Conservation (phyloP, 2,797 vertebrate species). For the Margarornis squamiger region DNA sequence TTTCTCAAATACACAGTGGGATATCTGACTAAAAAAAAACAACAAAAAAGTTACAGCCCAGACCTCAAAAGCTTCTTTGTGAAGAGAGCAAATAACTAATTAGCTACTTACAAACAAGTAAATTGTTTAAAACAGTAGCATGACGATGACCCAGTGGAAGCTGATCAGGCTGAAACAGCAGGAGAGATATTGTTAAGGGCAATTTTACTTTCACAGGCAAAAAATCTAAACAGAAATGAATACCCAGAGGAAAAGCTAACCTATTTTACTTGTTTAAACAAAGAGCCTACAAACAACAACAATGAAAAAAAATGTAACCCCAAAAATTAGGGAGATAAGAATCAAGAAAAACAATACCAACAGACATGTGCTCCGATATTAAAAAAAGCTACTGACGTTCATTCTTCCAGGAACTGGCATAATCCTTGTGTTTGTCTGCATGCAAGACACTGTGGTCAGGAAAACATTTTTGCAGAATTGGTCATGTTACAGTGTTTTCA, state of each 20-base stretch:
- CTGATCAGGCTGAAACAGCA: neutral
- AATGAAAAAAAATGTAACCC: neutral
- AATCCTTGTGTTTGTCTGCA: conserved; percentile 66
- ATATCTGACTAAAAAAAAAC: neutral
- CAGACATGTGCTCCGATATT: neutral
- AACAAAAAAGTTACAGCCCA: neutral
- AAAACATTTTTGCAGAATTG: conserved; percentile 69
- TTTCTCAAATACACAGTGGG: neutral
- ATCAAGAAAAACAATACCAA: neutral
- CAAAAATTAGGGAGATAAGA: neutral
- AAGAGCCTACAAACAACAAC: neutral
- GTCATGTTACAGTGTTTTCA: conserved; percentile 66
- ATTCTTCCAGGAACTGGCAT: conserved; percentile 72
- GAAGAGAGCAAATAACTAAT: neutral
- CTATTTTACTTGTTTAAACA: neutral
- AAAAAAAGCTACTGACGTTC: conserved; percentile 2
- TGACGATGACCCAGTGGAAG: neutral
- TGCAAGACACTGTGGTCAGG: conserved; percentile 68
- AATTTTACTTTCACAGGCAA: neutral
- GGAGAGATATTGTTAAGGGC: neutral
- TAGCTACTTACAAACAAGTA: neutral
- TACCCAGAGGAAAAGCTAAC: neutral
- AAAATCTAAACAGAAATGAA: neutral
- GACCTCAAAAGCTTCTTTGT: neutral
- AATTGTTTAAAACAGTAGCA: neutral